Base-by-base conservation (phyloP, 2,113 vertebrate genomes). In the Cinclus cinclus region DNA sequence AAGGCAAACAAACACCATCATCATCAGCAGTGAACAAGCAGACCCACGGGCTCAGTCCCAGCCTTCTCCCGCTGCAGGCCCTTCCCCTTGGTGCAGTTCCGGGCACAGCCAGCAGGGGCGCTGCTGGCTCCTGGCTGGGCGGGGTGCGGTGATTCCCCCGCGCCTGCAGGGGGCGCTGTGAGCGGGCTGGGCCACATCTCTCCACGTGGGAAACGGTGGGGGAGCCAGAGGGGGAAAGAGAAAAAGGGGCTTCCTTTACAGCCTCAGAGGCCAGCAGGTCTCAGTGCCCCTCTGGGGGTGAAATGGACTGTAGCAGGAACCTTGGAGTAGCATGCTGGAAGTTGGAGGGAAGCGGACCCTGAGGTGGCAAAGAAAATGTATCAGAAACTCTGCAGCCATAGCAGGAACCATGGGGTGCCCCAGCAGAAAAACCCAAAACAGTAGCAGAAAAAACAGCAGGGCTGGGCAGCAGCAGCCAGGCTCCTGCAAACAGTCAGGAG, bases 371-470 rank as follows among this genome's bases (percentile, higher is more conserved):
- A 39, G 4, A 21, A 80, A 56, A 47, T 16, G 23, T 27, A 22
- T 18, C 23, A 69, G 64, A 59, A 49, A n/a, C 3, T 81, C 35
- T 3, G 3, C 12, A 28, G 53, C 42, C 7, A 2, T 58, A n/a
- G 22, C 42, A 28, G 42, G 23, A 81, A 18, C 9, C 18, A 20
- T 14, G 14, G 10, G 11, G 16, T 39, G 17, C 47, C 22, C 13
- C 1, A 2, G 41, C 1, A 1, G 52, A 25, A 56, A 46, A 56
- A 37, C 15, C 11, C 0, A 0, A 25, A 41, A 53, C 14, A 28
- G 7, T 6, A 24, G 44, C 28, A 49, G 30, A 23, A 41, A 33
- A 49, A 13, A 21, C n/a, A 27, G 23, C 0, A 0, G 15, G 23
- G 23, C 44, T 82, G 64, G 35, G 28, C 28, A 49, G 35, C 0